Evolutionary conservation across 2,113 vertebrate species (phyloP), one percentile per base, ranked within the genome.

Genomic region (Dipodomys merriami): DNA sequence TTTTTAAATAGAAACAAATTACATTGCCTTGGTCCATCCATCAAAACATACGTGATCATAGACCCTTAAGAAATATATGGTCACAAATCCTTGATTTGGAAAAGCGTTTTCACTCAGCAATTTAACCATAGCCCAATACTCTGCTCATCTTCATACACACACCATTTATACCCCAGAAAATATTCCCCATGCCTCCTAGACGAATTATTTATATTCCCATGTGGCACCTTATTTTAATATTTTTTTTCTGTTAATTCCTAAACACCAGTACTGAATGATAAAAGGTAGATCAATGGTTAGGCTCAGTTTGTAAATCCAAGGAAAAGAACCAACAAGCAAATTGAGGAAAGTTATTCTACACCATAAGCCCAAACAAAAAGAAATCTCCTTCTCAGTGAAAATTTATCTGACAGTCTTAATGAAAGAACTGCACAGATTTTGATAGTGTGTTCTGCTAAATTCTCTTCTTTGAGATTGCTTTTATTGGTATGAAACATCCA

Each of bases 191-290:
- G 97, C 81, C 80, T 94, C 86, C 91, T 76, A 91, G 80, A 0
- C 1, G 94, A 97, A 97, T 96, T 96, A 97, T 95, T 97, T 96
- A 88, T 91, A 44, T 57, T 93, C 96, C 96, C 96, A 86, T 83
- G 91, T 94, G 86, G 94, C 94, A 86, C 27, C 65, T 95, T 95
- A 82, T 88, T 96, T 49, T 49, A 95, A 95, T 96, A 96, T 62
- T 91, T 96, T 85, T 85, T 74, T 85, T 39, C 71, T 85, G 90
- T 57, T 82, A 95, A 96, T 96, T 96, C 85, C 95, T 97, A 91
- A 97, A 92, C 0, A 0, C 39, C 95, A 88, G 72, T 88, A 91
- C 79, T 97, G 91, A 96, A 96, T 89, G 94, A 93, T 86, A 93
- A 95, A 90, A 72, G 64, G 78, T 92, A 90, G 83, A 90, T 94